Evolutionary conservation across 2,113 vertebrate species (phyloP).

Genomic region (Bubo scandiacus): DNA sequence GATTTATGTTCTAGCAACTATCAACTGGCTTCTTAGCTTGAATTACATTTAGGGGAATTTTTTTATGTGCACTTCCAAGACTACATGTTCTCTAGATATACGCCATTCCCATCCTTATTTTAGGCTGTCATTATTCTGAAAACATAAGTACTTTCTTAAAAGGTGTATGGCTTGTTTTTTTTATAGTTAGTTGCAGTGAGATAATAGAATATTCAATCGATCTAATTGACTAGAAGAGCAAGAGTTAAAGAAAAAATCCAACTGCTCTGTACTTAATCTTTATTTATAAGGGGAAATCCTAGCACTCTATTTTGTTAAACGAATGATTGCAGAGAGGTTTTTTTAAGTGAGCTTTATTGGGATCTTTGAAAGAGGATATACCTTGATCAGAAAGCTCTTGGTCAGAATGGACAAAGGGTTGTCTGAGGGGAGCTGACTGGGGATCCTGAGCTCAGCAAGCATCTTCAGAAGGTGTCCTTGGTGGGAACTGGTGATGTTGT

Average conservation of each 20-base stretch:
- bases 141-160: not conserved
- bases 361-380: not conserved
- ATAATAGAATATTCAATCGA: not conserved
- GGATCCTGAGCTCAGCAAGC: not conserved
- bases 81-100: not conserved
- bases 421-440: not conserved
- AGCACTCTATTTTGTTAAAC: not conserved
- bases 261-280: accelerated
- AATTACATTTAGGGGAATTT: not conserved
- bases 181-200: not conserved
- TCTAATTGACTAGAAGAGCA: not conserved
- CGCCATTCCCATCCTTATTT: not conserved
- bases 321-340: not conserved
- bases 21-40: not conserved
- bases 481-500: no score
- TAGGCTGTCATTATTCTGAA: not conserved
- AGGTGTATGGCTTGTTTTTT: not conserved
- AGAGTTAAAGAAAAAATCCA: not conserved
- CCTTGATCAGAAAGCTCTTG: not conserved
- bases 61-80: not conserved
- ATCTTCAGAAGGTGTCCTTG: not conserved
- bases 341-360: not conserved
- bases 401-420: not conserved
- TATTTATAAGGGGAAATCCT: not conserved
- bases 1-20: not conserved